Evolutionary conservation across 2,797 vertebrate species (phyloP).

Genomic region (Xerus rutilus): DNA sequence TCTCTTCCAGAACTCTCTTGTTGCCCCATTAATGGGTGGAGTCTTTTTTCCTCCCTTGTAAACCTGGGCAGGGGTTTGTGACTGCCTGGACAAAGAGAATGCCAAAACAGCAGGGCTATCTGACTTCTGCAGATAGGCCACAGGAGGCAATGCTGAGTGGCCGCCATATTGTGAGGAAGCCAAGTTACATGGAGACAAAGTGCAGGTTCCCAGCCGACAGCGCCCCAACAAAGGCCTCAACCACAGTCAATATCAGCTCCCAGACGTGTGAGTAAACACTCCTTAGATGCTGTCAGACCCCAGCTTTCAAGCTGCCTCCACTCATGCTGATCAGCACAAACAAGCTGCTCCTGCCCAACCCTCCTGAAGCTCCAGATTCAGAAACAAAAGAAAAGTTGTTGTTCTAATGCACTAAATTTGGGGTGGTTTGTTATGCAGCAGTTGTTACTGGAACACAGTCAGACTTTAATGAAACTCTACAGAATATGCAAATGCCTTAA

Average conservation of each 20-base stretch:
- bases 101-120: neutral
- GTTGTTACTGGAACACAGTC: neutral
- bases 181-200: fast-evolving
- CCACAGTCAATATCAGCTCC: neutral
- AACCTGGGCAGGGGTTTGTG: neutral
- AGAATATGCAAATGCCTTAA: neutral
- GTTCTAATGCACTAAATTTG: neutral
- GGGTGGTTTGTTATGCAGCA: neutral
- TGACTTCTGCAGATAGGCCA: neutral
- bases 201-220: neutral
- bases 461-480: neutral
- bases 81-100: neutral
- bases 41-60: neutral
- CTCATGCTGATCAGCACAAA: fast-evolving
- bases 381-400: neutral
- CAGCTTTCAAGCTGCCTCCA: neutral
- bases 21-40: neutral
- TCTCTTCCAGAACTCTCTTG: neutral
- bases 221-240: neutral
- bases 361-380: neutral
- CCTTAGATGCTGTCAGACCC: neutral
- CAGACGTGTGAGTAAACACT: neutral
- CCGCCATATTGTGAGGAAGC: neutral
- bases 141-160: neutral
- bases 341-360: neutral